A percentile compares a stretch with the other conserved stretches of the same genome.
These are phyloP conservation scores for Eupithecia subfuscata DNA, from an alignment of 2,888 invertebrate genomes.

Conservation along the genomic window DNA sequence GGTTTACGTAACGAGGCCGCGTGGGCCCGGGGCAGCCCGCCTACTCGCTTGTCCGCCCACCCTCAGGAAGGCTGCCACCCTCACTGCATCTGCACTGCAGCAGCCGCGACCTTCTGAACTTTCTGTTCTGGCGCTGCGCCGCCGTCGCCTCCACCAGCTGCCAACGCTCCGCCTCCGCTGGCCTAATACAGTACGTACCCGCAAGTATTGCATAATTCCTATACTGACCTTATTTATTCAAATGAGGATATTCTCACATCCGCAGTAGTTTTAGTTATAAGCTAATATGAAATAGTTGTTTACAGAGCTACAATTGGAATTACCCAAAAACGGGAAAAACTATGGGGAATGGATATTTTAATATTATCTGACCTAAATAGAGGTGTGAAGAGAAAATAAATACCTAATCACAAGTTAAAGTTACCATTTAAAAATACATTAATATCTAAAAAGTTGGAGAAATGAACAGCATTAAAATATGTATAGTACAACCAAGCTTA, in stretches of 20 bases:
- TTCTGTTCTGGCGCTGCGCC: slow-evolving; percentile 52
- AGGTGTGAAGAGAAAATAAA: neutral
- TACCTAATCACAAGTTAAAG: neutral
- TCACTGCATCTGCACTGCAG: slow-evolving; percentile 68
- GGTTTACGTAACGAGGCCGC: slow-evolving; percentile 57
- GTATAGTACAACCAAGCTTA: neutral
- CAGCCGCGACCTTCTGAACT: slow-evolving; percentile 67
- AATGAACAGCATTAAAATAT: neutral
- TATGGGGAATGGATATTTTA: neutral
- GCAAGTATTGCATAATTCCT: slow-evolving; percentile 29
- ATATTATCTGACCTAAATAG: neutral
- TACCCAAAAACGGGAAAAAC: neutral
- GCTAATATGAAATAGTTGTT: neutral
- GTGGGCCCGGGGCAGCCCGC: slow-evolving; percentile 45
- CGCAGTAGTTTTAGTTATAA: neutral
- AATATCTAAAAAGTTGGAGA: neutral
- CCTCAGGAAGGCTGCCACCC: slow-evolving; percentile 50
- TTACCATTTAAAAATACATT: neutral
- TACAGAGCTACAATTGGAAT: neutral
- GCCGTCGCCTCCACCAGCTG: slow-evolving; percentile 40
- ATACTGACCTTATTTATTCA: slow-evolving; percentile 36
- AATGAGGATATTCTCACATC: slow-evolving; percentile 2
- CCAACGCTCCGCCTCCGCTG: slow-evolving; percentile 36
- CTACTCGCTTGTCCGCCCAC: slow-evolving; percentile 49
- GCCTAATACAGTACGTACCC: slow-evolving; percentile 8